phyloP scores from a whole-genome alignment of 2,888 invertebrate species.

The Cybosia mesomella region DNA sequence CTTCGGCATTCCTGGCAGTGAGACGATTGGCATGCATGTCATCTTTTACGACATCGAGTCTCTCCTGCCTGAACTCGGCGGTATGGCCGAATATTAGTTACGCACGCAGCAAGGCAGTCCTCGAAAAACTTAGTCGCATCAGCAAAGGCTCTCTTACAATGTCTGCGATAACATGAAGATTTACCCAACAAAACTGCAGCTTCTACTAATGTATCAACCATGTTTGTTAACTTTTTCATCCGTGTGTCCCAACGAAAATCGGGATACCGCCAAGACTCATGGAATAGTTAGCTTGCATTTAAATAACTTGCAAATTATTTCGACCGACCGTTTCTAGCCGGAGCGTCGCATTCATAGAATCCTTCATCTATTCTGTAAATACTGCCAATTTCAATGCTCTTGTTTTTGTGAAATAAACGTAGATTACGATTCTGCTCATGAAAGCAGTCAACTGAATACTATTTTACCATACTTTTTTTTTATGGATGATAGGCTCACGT shows the following conservation, averaged over 20 bases:
- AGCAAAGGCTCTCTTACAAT: too few species aligned
- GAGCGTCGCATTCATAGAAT: conserved; percentile 41
- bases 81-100: too few species aligned
- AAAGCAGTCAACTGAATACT: too few species aligned
- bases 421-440: not conserved
- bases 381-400: not conserved
- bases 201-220: not conserved
- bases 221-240: not conserved
- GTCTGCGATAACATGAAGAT: too few species aligned
- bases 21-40: too few species aligned
- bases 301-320: conserved; percentile 69
- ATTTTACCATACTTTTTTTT: too few species aligned
- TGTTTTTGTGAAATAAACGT: not conserved
- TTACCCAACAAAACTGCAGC: not conserved
- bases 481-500: too few species aligned
- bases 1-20: too few species aligned
- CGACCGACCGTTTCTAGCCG: conserved; percentile 28
- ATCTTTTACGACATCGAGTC: too few species aligned
- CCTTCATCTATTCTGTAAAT: conserved; percentile 46
- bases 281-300: conserved; percentile 65
- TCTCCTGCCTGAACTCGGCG: too few species aligned
- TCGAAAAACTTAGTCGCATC: too few species aligned
- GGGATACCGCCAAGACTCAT: conserved; percentile 46
- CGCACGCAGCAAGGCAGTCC: too few species aligned
- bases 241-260: conserved; percentile 52